Conservation (phyloP, 2,888 invertebrate species). For the Phymatocera aterrima region DNA sequence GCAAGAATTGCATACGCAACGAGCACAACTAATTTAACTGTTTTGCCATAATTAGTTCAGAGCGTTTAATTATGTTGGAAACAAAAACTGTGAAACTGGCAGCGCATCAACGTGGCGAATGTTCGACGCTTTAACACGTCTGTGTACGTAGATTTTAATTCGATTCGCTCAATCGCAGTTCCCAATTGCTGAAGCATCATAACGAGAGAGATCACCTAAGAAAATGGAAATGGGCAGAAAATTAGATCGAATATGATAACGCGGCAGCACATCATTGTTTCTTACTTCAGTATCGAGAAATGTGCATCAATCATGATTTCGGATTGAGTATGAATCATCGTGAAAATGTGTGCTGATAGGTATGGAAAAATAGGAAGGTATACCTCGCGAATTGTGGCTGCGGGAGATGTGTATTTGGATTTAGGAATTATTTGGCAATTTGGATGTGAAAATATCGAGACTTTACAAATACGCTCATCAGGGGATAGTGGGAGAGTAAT, state of each 20-base stretch:
- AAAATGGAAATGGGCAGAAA: too few species aligned
- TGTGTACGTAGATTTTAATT: background rate
- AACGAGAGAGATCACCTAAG: background rate
- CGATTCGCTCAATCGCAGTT: background rate
- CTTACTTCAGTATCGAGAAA: too few species aligned
- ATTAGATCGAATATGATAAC: too few species aligned
- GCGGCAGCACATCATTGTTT: too few species aligned
- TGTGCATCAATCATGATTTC: too few species aligned
- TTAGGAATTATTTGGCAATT: constrained; percentile 4
- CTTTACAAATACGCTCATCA: constrained; percentile 40
- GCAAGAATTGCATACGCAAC: constrained; percentile 68
- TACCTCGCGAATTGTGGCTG: background rate
- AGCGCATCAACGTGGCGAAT: background rate
- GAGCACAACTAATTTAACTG: constrained; percentile 70
- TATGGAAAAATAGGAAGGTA: background rate
- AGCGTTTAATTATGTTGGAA: constrained; percentile 11
- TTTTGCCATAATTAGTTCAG: constrained; percentile 72
- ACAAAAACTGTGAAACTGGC: background rate
- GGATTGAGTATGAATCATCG: background rate
- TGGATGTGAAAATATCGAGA: constrained; percentile 9
- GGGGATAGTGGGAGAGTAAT: constrained; percentile 61
- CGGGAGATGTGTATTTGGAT: background rate
- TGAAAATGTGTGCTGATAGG: background rate
- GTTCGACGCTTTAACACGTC: background rate
- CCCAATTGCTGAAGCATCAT: background rate